Conservation (phyloP, 2,113 vertebrate genomes). For the Callipepla squamata region DNA sequence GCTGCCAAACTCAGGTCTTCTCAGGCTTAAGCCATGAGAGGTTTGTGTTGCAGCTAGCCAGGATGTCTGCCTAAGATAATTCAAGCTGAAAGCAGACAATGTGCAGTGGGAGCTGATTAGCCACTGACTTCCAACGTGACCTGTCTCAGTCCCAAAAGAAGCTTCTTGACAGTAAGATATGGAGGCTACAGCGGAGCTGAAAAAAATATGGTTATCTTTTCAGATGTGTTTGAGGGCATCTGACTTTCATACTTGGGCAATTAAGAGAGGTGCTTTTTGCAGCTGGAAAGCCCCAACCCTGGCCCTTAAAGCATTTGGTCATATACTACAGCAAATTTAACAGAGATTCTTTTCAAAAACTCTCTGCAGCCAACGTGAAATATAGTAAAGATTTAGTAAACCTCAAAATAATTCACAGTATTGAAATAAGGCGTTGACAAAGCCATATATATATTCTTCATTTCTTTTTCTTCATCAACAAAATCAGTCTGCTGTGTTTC, state of each 20-base stretch:
- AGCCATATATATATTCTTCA: not conserved
- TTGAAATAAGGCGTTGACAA: conserved; percentile 38
- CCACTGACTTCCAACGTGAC: conserved; percentile 74
- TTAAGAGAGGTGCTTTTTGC: not conserved
- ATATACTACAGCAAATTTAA: not conserved
- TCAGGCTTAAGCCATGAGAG: conserved; percentile 71
- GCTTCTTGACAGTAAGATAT: conserved; percentile 63
- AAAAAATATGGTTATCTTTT: conserved; percentile 35
- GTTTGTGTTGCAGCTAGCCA: conserved; percentile 77
- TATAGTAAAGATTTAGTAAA: conserved; percentile 9
- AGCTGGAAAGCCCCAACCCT: not conserved
- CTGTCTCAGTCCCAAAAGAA: conserved; percentile 62
- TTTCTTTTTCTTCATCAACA: conserved; percentile 39
- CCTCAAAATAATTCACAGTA: conserved; percentile 9
- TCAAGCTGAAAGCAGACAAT: conserved; percentile 76
- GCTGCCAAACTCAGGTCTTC: conserved; percentile 75
- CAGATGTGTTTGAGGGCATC: conserved; percentile 28
- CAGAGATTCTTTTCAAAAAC: conserved; percentile 28
- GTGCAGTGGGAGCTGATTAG: conserved; percentile 72
- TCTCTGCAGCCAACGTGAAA: not conserved
- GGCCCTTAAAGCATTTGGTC: not conserved
- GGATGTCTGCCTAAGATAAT: conserved; percentile 84
- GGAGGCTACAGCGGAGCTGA: conserved; percentile 9
- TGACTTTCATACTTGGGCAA: not conserved
- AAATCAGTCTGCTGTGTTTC: conserved; percentile 18